Evolutionary conservation across 2,888 invertebrate species (phyloP), one percentile per base, ranked within the genome.

Genomic region (Drosophila tripunctata): DNA sequence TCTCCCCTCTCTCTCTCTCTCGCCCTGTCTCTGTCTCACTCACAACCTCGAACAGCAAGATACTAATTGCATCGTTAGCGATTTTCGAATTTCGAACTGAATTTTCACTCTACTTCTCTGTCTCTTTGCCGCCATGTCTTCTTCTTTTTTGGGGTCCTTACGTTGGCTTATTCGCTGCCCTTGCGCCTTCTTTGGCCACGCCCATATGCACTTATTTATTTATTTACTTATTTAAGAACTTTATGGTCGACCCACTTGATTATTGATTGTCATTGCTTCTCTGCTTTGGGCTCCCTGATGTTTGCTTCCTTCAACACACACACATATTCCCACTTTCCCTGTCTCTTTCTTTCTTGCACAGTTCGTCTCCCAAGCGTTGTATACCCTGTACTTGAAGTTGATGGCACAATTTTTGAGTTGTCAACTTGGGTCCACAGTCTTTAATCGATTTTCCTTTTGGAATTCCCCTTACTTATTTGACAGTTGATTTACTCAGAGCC

Each of bases 21-120:
- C 24, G 2, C 8, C 2, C 24, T 24, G 24, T 24, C 7, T 3
- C 24, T 24, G 2, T 24, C 24, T 1, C 24, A 10, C 27, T 10
- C 10, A 3, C 27, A 3, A 6, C 27, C 0, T 3, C 27, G 4
- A 8, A 27, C 27, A 44, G 21, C 33, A 10, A 19, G 41, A 30
- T 47, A 62, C 68, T 84, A 87, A 81, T 77, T 81, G 85, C 85
- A 84, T 87, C 81, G 87, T 77, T 87, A 80, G 71, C 70, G 62
- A 73, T 63, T 80, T 84, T 70, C 45, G 55, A 60, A 45, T 84
- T 84, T 70, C 45, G 55, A 60, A 45, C 61, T 45, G 57, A 30
- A 17, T 38, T 36, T 48, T 31, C 31, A 10, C 17, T 6, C 38
- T 17, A 1, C 3, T n/a, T 4, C 33, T 1, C 21, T 8, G 17